Percentiles rank a stretch among this genome's conserved stretches.
These are phyloP conservation scores for Sipha flava DNA, from an alignment of 1,140 invertebrate species.

Conservation along the genomic window DNA sequence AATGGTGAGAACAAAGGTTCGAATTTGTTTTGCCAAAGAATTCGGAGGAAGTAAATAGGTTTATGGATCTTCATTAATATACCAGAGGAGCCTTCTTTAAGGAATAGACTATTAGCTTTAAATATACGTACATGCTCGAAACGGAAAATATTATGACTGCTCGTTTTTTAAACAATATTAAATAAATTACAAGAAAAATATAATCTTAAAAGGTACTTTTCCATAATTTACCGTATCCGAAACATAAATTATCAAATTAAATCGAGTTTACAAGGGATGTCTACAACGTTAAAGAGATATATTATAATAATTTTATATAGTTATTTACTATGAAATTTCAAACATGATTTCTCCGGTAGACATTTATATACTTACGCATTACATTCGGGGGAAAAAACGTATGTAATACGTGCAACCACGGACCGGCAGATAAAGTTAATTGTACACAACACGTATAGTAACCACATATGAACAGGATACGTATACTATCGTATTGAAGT, in stretches of 20 bases:
- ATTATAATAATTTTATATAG: too few species aligned
- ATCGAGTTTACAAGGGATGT: too few species aligned
- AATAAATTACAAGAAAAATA: background rate
- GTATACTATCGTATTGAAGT: background rate
- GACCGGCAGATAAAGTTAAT: too few species aligned
- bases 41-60: too few species aligned
- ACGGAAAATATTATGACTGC: background rate
- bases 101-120: background rate
- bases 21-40: background rate
- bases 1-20: background rate
- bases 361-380: too few species aligned
- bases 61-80: background rate
- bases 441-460: too few species aligned
- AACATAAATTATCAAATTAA: too few species aligned
- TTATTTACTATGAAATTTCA: background rate
- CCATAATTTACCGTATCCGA: background rate
- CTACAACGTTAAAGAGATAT: too few species aligned
- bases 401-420: too few species aligned
- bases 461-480: too few species aligned
- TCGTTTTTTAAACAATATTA: background rate
- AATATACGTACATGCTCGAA: background rate
- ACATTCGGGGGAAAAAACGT: too few species aligned
- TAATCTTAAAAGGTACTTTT: background rate
- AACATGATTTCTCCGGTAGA: background rate
- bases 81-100: background rate